phyloP scores from a whole-genome alignment of 2,888 invertebrate genomes.

The Dasypolia templi region DNA sequence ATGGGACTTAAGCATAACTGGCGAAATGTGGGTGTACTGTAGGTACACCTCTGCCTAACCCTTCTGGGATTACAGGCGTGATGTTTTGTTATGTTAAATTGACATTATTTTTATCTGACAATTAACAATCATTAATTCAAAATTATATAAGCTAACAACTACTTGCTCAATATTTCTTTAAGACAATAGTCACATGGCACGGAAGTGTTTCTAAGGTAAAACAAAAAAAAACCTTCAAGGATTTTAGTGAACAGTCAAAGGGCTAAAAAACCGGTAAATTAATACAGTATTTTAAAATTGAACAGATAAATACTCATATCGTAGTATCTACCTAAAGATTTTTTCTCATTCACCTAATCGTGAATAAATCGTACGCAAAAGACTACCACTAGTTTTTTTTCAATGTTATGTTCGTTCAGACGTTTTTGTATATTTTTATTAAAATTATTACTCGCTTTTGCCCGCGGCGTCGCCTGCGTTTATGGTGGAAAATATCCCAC shows the following conservation, averaged over 20 bases:
- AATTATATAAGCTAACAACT: conserved; percentile 17
- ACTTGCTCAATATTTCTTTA: conserved; percentile 15
- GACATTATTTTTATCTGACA: too few species aligned
- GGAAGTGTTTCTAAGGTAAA: conserved; percentile 64
- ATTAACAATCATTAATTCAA: neutral
- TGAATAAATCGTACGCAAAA: neutral
- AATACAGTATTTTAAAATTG: conserved; percentile 32
- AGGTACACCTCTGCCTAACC: too few species aligned
- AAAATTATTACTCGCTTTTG: neutral
- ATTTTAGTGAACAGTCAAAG: conserved; percentile 66
- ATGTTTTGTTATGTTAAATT: too few species aligned
- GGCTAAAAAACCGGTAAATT: conserved; percentile 68
- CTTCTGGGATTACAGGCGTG: too few species aligned
- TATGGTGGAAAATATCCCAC: neutral
- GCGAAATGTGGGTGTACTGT: too few species aligned
- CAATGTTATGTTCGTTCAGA: neutral
- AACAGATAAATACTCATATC: conserved; percentile 22
- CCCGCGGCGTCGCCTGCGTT: neutral
- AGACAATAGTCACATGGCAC: conserved; percentile 52
- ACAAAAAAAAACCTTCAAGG: conserved; percentile 69
- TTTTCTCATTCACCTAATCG: conserved; percentile 8
- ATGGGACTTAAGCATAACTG: too few species aligned
- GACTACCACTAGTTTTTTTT: neutral
- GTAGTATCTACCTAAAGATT: neutral
- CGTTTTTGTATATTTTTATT: neutral